These are phyloP conservation scores for Ceyx erithaca DNA, from an alignment of 2,797 vertebrate species.

Conservation along the genomic window DNA sequence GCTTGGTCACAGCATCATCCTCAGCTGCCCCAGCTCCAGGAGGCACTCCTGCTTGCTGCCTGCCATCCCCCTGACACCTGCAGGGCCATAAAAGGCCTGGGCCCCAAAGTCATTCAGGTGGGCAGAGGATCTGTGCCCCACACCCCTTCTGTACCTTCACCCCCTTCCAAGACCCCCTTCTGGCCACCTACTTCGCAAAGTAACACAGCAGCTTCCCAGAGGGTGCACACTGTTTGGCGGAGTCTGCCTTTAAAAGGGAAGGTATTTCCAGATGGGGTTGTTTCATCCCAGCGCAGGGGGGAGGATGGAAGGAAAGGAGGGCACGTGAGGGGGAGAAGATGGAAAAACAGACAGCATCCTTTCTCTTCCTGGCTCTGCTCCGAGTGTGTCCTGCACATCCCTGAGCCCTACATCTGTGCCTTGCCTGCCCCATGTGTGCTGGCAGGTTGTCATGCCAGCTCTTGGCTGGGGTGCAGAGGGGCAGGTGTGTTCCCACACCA, in stretches of 20 bases:
- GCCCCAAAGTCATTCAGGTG: background rate
- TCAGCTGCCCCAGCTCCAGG: background rate
- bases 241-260: conserved; percentile 84
- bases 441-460: background rate
- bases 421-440: background rate
- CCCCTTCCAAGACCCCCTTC: background rate
- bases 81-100: background rate
- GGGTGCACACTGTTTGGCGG: background rate
- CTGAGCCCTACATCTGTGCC: background rate
- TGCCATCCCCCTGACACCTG: background rate
- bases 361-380: conserved; percentile 8
- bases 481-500: background rate
- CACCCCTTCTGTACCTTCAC: background rate
- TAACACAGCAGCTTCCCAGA: background rate
- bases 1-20: background rate
- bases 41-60: background rate
- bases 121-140: rapidly evolving
- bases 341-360: conserved; percentile 62
- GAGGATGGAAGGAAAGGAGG: background rate
- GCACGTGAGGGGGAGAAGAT: conserved; percentile 1
- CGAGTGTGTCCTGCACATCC: background rate
- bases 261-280: conserved; percentile 80
- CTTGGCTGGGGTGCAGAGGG: background rate
- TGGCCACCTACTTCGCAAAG: background rate
- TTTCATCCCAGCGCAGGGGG: conserved; percentile 64